Conservation (phyloP, 2,797 vertebrate genomes). For the Hippoglossus hippoglossus region DNA sequence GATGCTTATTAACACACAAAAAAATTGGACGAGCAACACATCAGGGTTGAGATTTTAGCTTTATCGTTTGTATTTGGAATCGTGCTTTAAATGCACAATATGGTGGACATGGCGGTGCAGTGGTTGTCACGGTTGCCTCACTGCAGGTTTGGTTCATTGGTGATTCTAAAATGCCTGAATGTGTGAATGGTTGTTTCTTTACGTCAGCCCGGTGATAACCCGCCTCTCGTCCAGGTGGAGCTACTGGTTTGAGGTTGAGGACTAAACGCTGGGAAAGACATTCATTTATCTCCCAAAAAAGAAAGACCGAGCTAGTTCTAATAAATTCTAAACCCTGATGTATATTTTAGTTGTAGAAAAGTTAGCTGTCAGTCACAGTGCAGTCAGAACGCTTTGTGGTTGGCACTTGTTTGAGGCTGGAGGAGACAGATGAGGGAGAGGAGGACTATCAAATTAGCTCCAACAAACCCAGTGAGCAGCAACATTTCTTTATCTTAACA, state of each 20-base stretch:
- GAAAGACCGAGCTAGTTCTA: neutral
- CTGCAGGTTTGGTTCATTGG: too few species aligned
- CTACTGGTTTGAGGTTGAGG: too few species aligned
- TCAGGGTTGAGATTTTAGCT: too few species aligned
- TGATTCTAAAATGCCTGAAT: too few species aligned
- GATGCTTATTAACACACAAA: too few species aligned
- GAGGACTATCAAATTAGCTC: constrained; percentile 45
- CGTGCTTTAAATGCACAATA: too few species aligned
- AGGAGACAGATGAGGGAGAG: constrained; percentile 29
- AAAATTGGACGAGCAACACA: too few species aligned
- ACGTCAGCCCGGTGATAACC: too few species aligned
- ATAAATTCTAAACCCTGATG: neutral
- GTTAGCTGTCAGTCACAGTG: constrained; percentile 7
- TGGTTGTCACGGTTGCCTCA: too few species aligned
- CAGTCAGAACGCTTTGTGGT: neutral
- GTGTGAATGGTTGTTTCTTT: too few species aligned
- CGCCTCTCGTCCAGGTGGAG: neutral
- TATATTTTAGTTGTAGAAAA: neutral
- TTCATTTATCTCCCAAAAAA: neutral
- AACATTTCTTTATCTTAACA: constrained; percentile 54
- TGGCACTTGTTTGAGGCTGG: constrained; percentile 11
- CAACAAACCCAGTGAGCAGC: constrained; percentile 43
- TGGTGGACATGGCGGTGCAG: too few species aligned
- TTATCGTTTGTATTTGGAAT: too few species aligned
- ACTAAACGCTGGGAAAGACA: neutral